Conservation (phyloP, 2,888 invertebrate species). For the Drosophila maculinotata region DNA sequence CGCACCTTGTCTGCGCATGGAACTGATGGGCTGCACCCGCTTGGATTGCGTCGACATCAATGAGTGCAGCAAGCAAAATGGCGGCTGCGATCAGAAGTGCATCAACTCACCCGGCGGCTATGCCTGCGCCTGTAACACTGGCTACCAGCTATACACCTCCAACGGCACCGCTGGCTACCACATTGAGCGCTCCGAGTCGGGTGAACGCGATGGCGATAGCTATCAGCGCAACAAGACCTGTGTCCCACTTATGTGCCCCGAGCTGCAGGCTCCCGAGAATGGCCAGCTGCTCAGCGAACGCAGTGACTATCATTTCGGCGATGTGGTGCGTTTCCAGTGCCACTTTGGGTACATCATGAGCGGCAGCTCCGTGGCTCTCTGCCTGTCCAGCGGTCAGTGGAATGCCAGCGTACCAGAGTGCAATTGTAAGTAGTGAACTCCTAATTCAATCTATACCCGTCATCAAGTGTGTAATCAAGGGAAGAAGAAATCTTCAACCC, state of each 20-base stretch:
- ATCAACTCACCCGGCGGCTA: slow-evolving; percentile 95
- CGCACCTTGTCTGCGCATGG: slow-evolving; percentile 95
- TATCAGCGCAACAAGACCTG: slow-evolving; percentile 97
- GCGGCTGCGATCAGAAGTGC: slow-evolving; percentile 97
- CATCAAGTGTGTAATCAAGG: too few species aligned
- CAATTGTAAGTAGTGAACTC: slow-evolving; percentile 90
- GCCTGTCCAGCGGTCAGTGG: slow-evolving; percentile 96
- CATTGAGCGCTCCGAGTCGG: slow-evolving; percentile 93
- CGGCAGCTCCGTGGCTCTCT: slow-evolving; percentile 93
- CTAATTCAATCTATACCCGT: too few species aligned
- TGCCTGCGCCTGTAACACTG: slow-evolving; percentile 95
- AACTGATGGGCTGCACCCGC: slow-evolving; percentile 96
- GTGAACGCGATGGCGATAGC: slow-evolving; percentile 94
- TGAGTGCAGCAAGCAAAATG: slow-evolving; percentile 94
- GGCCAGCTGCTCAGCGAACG: slow-evolving; percentile 93
- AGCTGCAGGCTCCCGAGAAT: slow-evolving; percentile 91
- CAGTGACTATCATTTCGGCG: slow-evolving; percentile 94
- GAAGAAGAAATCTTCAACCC: too few species aligned
- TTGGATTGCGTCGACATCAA: slow-evolving; percentile 95
- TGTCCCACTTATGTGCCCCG: slow-evolving; percentile 96
- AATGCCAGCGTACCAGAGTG: slow-evolving; percentile 97
- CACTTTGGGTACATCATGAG: slow-evolving; percentile 97
- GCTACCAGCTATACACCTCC: slow-evolving; percentile 93
- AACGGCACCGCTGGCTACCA: slow-evolving; percentile 96
- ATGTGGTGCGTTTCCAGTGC: slow-evolving; percentile 95